Evolutionary conservation across 2,113 vertebrate species (phyloP).

Genomic region (Aptenodytes patagonicus): DNA sequence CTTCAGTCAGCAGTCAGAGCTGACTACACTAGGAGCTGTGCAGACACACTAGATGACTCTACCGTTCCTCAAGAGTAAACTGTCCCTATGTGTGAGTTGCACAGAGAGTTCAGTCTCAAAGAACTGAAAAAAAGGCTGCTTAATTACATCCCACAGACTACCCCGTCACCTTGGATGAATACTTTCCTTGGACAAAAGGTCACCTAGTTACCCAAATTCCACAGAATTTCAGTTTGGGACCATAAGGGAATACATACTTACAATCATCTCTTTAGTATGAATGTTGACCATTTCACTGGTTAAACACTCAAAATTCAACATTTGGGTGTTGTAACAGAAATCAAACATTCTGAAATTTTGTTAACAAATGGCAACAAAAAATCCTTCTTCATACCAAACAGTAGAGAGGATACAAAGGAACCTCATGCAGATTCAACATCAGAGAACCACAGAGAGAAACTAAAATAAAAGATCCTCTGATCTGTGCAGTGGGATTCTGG

Average conservation of each 20-base stretch:
- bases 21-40: neutral
- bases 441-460: neutral
- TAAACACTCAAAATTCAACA: neutral
- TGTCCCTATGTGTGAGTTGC: neutral
- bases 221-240: neutral
- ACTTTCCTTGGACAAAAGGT: neutral
- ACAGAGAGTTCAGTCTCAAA: neutral
- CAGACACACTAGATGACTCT: neutral
- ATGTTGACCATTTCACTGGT: fast-evolving
- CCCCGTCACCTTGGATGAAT: neutral
- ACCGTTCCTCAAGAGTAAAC: neutral
- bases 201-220: neutral
- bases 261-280: neutral
- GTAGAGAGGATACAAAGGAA: neutral
- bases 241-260: neutral
- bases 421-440: neutral
- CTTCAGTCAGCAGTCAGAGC: neutral
- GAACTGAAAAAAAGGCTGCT: neutral
- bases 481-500: neutral
- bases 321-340: neutral
- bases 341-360: neutral
- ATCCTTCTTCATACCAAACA: neutral
- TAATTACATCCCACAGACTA: neutral
- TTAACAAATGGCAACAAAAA: neutral
- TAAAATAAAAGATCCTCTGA: neutral